These are phyloP conservation scores for Danionella cerebrum DNA, from an alignment of 2,113 vertebrate genomes.

Conservation along the genomic window DNA sequence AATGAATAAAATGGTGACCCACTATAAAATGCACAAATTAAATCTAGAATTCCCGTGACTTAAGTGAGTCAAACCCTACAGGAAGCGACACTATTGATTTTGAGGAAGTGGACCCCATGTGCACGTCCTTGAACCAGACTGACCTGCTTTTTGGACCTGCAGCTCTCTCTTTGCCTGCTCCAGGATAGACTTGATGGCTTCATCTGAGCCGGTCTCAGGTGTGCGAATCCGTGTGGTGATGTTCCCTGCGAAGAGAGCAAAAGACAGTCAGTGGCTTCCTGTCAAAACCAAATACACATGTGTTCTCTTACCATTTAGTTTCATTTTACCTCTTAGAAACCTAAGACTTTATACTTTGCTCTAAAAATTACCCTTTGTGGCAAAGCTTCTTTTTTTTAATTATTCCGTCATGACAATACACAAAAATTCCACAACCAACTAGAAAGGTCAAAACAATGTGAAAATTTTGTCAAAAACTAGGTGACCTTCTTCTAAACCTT, in stretches of 20 bases:
- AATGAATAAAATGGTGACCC: no score
- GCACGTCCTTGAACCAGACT: neutral
- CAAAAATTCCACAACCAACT: no score
- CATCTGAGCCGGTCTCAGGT: conserved; percentile 77
- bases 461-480: no score
- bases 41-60: neutral
- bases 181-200: conserved; percentile 85
- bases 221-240: conserved; percentile 84
- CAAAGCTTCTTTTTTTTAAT: no score
- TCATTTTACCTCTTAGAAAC: no score
- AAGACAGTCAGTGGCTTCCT: neutral
- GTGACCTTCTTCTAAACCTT: no score
- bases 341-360: no score
- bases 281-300: neutral
- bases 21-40: no score
- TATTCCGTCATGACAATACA: no score
- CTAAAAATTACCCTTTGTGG: no score
- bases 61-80: neutral
- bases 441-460: no score
- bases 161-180: conserved; percentile 85
- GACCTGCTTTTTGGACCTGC: conserved; percentile 84
- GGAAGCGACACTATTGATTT: conserved; percentile 1
- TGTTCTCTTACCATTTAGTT: neutral
- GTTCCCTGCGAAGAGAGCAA: conserved; percentile 62
- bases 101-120: neutral